Conservation (phyloP, 2,888 invertebrate species). For the Ochropleura leucogaster region DNA sequence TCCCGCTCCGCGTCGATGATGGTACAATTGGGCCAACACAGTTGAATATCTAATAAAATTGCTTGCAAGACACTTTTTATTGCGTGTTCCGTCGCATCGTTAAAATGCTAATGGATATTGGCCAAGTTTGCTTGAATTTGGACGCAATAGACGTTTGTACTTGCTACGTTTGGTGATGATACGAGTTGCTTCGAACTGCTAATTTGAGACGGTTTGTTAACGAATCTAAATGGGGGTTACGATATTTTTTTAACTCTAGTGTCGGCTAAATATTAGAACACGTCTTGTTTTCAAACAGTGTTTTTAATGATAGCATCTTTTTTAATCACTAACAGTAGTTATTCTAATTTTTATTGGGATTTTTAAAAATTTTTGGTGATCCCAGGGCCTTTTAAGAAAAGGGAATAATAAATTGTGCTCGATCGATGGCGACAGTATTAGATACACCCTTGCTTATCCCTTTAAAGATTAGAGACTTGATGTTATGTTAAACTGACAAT, state of each 20-base stretch:
- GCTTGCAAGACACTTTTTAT: slow-evolving; percentile 46
- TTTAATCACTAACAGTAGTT: neutral
- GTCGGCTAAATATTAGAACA: neutral
- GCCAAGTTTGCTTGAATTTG: slow-evolving; percentile 32
- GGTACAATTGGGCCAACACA: neutral
- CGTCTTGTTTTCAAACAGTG: neutral
- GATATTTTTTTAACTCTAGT: neutral
- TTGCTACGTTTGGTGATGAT: slow-evolving; percentile 19
- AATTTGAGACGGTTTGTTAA: slow-evolving; percentile 13
- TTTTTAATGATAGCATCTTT: neutral
- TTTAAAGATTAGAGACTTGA: too few relatives aligned
- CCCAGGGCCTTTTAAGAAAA: neutral
- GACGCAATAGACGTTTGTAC: slow-evolving; percentile 17
- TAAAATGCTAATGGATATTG: slow-evolving; percentile 42
- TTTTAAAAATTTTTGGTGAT: neutral
- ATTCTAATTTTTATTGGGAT: too few relatives aligned
- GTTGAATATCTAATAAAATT: slow-evolving; percentile 38
- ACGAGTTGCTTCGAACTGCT: neutral
- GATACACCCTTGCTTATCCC: too few relatives aligned
- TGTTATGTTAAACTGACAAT: too few relatives aligned
- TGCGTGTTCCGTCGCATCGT: slow-evolving; percentile 12
- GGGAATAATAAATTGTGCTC: neutral
- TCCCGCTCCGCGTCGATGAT: too few relatives aligned
- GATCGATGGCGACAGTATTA: too few relatives aligned
- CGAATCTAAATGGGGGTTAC: neutral